phyloP scores from a whole-genome alignment of 1,140 invertebrate genomes.

The Propsilocerus akamusi region DNA sequence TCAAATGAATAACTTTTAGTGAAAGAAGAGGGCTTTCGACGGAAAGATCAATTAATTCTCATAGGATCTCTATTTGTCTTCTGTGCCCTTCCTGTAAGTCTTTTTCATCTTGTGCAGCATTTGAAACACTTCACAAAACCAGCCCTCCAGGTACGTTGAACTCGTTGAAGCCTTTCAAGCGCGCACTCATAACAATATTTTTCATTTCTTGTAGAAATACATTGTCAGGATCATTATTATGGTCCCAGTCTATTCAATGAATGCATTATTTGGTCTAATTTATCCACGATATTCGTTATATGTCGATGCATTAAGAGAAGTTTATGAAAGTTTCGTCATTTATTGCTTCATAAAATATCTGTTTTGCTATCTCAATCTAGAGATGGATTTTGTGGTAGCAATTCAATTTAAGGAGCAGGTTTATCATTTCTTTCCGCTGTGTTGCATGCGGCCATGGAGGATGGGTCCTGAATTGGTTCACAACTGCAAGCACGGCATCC shows the following conservation, averaged over 20 bases:
- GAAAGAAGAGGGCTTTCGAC: slow-evolving; percentile 48
- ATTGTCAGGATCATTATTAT: slow-evolving; percentile 96
- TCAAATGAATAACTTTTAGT: too few species aligned
- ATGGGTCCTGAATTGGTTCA: slow-evolving; percentile 86
- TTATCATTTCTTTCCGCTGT: slow-evolving; percentile 67
- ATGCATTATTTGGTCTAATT: slow-evolving; percentile 70
- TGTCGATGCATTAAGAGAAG: slow-evolving; percentile 80
- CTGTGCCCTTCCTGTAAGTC: slow-evolving; percentile 73
- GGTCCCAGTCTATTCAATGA: slow-evolving; percentile 91
- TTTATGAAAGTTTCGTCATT: slow-evolving; percentile 93
- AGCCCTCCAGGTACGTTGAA: slow-evolving; percentile 40
- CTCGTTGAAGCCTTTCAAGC: not conserved
- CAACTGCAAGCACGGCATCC: slow-evolving; percentile 87
- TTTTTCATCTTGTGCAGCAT: slow-evolving; percentile 90
- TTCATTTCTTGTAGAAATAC: slow-evolving; percentile 37
- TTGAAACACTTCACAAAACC: slow-evolving; percentile 87
- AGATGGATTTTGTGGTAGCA: slow-evolving; percentile 59
- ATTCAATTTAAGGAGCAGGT: slow-evolving; percentile 72
- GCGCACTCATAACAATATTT: not conserved
- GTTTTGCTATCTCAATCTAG: slow-evolving; percentile 72
- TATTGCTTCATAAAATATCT: slow-evolving; percentile 96
- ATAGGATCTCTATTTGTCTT: slow-evolving; percentile 82
- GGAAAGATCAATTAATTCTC: slow-evolving; percentile 56
- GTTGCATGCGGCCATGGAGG: slow-evolving; percentile 67
- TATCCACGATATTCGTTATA: slow-evolving; percentile 77